Percentiles rank a stretch among this genome's conserved stretches.
Conservation (phyloP, 64 coral and sea anemone species). For the Pachyseris speciosa region DNA sequence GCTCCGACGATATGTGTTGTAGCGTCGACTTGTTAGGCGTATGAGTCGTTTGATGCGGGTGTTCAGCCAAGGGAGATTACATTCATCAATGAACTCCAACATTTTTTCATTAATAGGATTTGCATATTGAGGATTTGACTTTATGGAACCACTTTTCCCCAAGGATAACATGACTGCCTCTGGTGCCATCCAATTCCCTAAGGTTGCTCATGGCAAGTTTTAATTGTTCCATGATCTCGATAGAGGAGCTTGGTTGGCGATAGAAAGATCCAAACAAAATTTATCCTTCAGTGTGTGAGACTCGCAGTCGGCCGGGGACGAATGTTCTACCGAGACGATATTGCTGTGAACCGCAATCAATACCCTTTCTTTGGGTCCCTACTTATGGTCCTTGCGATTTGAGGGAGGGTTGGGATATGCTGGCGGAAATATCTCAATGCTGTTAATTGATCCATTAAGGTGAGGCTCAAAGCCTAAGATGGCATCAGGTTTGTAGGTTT, state of each 20-base stretch:
- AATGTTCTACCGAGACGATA: background rate
- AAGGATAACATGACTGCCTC: background rate
- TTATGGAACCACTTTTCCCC: too few relatives aligned
- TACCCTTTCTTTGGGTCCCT: constrained; percentile 21
- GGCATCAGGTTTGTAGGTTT: constrained; percentile 60
- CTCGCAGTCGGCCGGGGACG: constrained; percentile 42
- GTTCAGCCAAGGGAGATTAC: too few relatives aligned
- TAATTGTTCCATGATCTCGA: background rate
- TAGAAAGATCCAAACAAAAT: background rate
- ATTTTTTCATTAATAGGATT: too few relatives aligned
- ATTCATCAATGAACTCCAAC: too few relatives aligned
- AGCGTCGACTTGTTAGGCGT: too few relatives aligned
- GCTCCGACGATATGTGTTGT: too few relatives aligned
- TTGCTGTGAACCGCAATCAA: constrained; percentile 34
- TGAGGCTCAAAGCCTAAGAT: constrained; percentile 61
- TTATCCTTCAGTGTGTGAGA: background rate
- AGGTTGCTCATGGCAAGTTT: background rate
- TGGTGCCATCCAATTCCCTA: background rate
- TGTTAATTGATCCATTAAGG: constrained; percentile 31
- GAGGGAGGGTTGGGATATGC: constrained; percentile 29
- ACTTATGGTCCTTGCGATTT: constrained; percentile 44
- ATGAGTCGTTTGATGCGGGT: too few relatives aligned
- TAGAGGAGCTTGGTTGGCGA: background rate
- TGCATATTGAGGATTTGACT: too few relatives aligned
- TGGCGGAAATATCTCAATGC: constrained; percentile 8